These are phyloP conservation scores for Hemistola chrysoprasaria DNA, from an alignment of 2,888 invertebrate genomes.

Conservation along the genomic window DNA sequence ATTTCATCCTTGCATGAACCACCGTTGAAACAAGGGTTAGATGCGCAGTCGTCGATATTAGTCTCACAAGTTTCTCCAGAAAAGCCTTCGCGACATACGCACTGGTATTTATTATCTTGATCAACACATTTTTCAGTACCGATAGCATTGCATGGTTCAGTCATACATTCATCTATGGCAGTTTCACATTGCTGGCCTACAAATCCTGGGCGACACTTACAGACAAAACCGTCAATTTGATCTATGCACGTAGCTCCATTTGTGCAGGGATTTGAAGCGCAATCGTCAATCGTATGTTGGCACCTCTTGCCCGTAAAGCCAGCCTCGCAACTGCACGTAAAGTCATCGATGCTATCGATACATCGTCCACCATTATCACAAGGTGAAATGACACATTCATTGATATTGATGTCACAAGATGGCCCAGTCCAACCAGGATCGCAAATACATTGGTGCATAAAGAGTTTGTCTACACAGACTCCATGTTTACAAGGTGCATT, in stretches of 20 bases:
- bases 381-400: slow-evolving; percentile 94
- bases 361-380: slow-evolving; percentile 97
- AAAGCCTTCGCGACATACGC: slow-evolving; percentile 95
- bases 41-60: slow-evolving; percentile 93
- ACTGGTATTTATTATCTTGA: slow-evolving; percentile 92
- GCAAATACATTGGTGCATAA: slow-evolving; percentile 93
- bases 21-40: slow-evolving; percentile 93
- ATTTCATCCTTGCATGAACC: slow-evolving; percentile 94
- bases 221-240: slow-evolving; percentile 93
- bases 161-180: slow-evolving; percentile 95
- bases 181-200: slow-evolving; percentile 97
- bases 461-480: slow-evolving; percentile 94
- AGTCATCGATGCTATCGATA: slow-evolving; percentile 92
- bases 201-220: slow-evolving; percentile 96
- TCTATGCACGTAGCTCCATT: slow-evolving; percentile 95
- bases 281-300: slow-evolving; percentile 96
- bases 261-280: slow-evolving; percentile 93
- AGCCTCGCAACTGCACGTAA: slow-evolving; percentile 94
- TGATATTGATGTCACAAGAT: slow-evolving; percentile 94
- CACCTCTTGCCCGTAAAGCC: slow-evolving; percentile 96
- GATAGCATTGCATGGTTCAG: slow-evolving; percentile 93
- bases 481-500: slow-evolving; percentile 96
- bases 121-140: slow-evolving; percentile 96
- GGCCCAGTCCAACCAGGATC: slow-evolving; percentile 95
- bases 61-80: slow-evolving; percentile 92